These are phyloP conservation scores for Drosophila falleni DNA, from an alignment of 2,888 invertebrate genomes.

Conservation along the genomic window DNA sequence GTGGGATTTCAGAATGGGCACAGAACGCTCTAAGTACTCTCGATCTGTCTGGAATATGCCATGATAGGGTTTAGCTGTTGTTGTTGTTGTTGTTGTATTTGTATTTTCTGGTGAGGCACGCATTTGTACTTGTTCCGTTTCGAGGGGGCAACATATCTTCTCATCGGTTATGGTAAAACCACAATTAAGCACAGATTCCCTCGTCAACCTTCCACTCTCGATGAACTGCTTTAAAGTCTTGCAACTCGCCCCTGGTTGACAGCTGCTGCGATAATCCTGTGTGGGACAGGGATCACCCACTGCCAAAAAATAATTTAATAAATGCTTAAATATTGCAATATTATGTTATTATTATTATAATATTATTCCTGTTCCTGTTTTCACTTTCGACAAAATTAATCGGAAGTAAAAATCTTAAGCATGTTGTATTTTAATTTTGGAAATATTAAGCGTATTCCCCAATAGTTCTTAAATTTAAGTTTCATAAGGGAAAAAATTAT, in stretches of 20 bases:
- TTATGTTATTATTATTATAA: no score
- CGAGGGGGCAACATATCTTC: conserved; percentile 65
- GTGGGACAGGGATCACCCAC: conserved; percentile 71
- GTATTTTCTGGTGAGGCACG: conserved; percentile 14
- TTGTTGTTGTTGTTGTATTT: conserved; percentile 2
- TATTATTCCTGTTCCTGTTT: no score
- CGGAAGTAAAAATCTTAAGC: no score
- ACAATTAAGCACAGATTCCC: conserved; percentile 38
- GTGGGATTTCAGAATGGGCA: neutral
- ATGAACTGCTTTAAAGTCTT: conserved; percentile 39
- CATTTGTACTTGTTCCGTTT: neutral
- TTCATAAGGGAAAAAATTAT: no score
- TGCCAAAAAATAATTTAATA: conserved; percentile 10
- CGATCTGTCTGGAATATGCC: conserved; percentile 58
- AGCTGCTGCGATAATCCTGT: conserved; percentile 53
- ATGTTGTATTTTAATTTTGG: no score
- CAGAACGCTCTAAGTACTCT: conserved; percentile 43
- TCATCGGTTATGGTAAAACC: conserved; percentile 55
- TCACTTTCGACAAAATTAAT: no score
- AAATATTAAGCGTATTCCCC: no score
- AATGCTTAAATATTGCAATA: no score
- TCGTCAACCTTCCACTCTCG: conserved; percentile 23
- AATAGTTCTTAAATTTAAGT: no score
- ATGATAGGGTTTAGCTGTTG: conserved; percentile 35
- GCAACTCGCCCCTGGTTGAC: conserved; percentile 49